phyloP scores from a whole-genome alignment of 2,797 vertebrate species.

The Enteromius thamalakanensis region DNA sequence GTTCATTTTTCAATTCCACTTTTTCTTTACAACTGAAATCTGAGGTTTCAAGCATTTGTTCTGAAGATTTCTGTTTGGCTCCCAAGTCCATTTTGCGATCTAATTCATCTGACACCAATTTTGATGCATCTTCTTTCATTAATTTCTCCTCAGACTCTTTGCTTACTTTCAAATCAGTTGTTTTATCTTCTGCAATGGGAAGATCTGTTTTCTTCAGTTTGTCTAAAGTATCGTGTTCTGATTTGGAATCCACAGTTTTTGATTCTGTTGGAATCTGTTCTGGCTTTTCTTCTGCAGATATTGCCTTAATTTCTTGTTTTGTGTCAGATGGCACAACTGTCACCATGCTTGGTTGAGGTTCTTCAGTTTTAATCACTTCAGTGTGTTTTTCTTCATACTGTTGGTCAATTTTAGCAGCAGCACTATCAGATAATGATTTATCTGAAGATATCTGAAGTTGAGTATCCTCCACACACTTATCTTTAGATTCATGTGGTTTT shows the following conservation, averaged over 20 bases:
- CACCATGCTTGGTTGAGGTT: conserved; percentile 51
- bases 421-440: conserved; percentile 2
- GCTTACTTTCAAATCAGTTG: conserved; percentile 37
- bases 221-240: conserved; percentile 19
- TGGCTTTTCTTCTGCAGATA: conserved; percentile 13
- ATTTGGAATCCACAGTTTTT: conserved; percentile 28
- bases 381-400: conserved; percentile 71
- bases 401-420: conserved; percentile 22
- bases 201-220: conserved; percentile 9
- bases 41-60: conserved; percentile 45
- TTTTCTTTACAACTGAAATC: conserved; percentile 50
- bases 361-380: conserved; percentile 64
- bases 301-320: conserved; percentile 46
- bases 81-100: conserved; percentile 27
- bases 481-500: conserved; percentile 18
- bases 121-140: conserved; percentile 8
- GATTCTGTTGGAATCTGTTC: conserved; percentile 11
- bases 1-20: conserved; percentile 30
- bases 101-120: conserved; percentile 22
- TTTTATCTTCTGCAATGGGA: conserved; percentile 31
- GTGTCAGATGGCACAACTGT: conserved; percentile 50
- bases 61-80: conserved; percentile 35
- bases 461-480: conserved; percentile 2
- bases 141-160: conserved; percentile 29
- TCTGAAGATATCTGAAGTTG: conserved; percentile 20